Evolutionary conservation across 2,113 vertebrate species (phyloP), one percentile per base, ranked within the genome.

Genomic region (Halichoerus grypus): DNA sequence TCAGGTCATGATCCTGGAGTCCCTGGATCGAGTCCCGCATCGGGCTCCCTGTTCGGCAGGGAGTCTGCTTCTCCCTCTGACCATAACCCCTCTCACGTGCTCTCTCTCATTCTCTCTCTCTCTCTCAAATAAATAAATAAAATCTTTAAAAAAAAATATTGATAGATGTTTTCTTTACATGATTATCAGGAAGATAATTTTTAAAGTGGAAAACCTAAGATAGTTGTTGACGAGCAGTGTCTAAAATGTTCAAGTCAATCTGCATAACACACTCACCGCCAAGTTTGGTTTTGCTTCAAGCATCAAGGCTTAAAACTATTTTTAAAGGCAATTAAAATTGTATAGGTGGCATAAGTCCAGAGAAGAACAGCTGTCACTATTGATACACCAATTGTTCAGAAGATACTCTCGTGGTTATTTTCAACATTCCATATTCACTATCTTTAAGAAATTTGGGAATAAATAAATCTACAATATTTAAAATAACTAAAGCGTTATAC

Each of bases 301-400:
- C 19, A 89, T 63, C 57, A 59, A 21, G 3, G 28, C 59, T 92
- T 86, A 51, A 53, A 84, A 94, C 24, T 61, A 63, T 74, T 94
- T 90, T 49, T 72, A 76, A 94, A 80, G 36, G 36, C 16, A 49
- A 51, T 92, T 92, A 77, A 95, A 94, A 83, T 91, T 63, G 4
- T 49, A 71, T 39, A 84, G 79, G 69, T 95, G 91, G 42, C 94
- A 91, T 53, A 33, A 91, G 93, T 59, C 77, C 95, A 95, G 76
- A 85, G 86, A 77, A n/a, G n/a, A 96, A 21, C 80, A 96, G 84
- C 39, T 76, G 49, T 59, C 26, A 10, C 63, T 71, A 36, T 92
- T 69, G 80, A 72, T 53, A 57, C 31, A 53, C 22, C 26, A 82
- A 51, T 42, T 88, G 21, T 69, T 57, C 4, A 6, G 33, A 95